phyloP scores from a whole-genome alignment of 2,797 vertebrate genomes.

The Pipistrellus kuhlii region DNA sequence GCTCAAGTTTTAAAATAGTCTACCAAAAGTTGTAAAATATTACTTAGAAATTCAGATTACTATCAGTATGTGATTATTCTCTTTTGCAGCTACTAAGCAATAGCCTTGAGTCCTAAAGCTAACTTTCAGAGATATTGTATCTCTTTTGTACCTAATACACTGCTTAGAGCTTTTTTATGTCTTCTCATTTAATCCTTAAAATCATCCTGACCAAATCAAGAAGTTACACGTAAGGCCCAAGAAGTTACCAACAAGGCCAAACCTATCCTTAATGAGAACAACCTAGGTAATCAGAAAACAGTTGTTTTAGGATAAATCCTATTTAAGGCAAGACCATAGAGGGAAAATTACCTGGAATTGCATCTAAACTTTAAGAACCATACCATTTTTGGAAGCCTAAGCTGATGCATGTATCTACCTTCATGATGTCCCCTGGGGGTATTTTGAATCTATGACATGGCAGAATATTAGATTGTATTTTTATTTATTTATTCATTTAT shows the following conservation, averaged over 20 bases:
- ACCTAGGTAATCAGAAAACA: neutral
- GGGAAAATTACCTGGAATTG: neutral
- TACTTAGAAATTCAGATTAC: neutral
- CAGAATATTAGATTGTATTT: neutral
- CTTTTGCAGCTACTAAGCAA: neutral
- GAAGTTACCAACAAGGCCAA: neutral
- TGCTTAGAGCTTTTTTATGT: neutral
- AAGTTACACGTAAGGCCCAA: neutral
- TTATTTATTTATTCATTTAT: neutral
- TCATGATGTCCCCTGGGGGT: neutral
- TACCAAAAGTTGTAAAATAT: conserved; percentile 19
- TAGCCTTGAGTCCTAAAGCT: conserved; percentile 6
- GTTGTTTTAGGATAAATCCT: neutral
- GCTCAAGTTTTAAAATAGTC: conserved; percentile 27
- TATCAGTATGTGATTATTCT: conserved; percentile 16
- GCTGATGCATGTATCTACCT: neutral
- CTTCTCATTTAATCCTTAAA: conserved; percentile 50
- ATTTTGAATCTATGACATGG: conserved; percentile 28
- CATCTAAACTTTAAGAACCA: neutral
- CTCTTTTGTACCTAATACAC: neutral
- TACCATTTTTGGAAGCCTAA: neutral
- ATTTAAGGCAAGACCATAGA: neutral
- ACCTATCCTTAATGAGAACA: neutral
- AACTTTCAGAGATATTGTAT: conserved; percentile 4
- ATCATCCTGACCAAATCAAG: neutral